Evolutionary conservation across 2,797 vertebrate genomes (phyloP), one percentile per base, ranked within the genome.

Genomic region (Lagocephalus sceleratus): DNA sequence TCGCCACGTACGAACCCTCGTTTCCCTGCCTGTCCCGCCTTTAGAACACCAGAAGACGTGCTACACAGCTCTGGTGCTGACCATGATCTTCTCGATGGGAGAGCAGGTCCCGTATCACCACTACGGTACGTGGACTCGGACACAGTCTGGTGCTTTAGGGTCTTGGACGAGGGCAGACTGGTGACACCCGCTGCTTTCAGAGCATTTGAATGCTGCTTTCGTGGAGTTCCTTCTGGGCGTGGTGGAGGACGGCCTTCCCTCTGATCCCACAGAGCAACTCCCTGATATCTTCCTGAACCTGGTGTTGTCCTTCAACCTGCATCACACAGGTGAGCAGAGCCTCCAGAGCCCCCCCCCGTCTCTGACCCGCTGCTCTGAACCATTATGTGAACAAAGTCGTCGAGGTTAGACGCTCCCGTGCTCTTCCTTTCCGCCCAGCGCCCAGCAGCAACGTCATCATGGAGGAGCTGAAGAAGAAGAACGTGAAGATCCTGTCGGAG

Each of bases 11-110:
- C 5, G 4, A 35, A 14, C 32, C 32, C 12, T 35, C 5, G n/a
- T 38, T 15, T 19, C 44, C 38, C 6, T 69, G 11, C 32, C 50
- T 38, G 68, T 20, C 57, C 41, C 64, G 45, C 60, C 61, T 71
- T 23, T 85, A 99, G 97, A 98, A 71, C 96, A 98, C 73, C 96
- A 99, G 79, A 99, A 99, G 84, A 92, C 98, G 91, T 98, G 96
- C 66, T 99, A 98, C 82, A 95, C 96, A 1, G 95, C 94, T 0
- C 85, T 99, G 82, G 92, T 99, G 10, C 88, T 98, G 52, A 92
- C 95, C 16, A 99, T 99, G 97, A 92, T 98, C 71, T 96, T 99
- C 87, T 97, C 92, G 39, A 98, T 95, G 94, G 96, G 96, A 7
- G 97, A 99, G 71, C 95, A 97, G 45, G 90, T 99, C 63, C 97